These are phyloP conservation scores for Epinotia brunnichana DNA, from an alignment of 2,888 invertebrate species.

Conservation along the genomic window DNA sequence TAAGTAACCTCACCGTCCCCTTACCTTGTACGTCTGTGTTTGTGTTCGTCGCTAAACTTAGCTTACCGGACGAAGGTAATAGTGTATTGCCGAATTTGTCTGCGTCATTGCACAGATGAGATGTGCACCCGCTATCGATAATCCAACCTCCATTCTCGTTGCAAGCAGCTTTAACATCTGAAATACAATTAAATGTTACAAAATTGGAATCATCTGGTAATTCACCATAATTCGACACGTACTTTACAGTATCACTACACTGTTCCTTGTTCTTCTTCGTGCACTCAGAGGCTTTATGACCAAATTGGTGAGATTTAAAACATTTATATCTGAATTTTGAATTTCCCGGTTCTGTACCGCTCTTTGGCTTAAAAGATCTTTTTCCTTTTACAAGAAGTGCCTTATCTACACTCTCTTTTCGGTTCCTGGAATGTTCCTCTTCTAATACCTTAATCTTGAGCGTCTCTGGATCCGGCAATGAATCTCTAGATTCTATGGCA, in stretches of 20 bases:
- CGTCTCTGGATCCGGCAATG: not conserved
- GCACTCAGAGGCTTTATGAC: no score
- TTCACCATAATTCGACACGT: no score
- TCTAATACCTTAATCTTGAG: not conserved
- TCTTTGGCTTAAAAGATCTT: not conserved
- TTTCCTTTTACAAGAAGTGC: not conserved
- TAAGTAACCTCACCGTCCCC: no score
- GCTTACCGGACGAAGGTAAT: not conserved
- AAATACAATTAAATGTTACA: no score
- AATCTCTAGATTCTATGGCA: not conserved
- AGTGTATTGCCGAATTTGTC: constrained; percentile 6
- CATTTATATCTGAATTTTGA: not conserved
- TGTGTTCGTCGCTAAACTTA: constrained; percentile 4
- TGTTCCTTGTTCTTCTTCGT: no score
- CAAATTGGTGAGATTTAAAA: no score
- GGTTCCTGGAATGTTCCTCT: not conserved
- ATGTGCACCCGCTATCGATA: constrained; percentile 4
- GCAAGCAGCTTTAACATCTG: no score
- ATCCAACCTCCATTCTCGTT: no score
- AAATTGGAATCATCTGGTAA: no score
- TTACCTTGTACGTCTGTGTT: constrained; percentile 16
- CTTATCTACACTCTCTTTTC: not conserved
- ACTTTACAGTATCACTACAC: no score
- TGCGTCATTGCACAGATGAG: not conserved
- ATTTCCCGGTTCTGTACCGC: not conserved